Evolutionary conservation across 2,797 vertebrate species (phyloP).

Genomic region (Sebastes nivosus): DNA sequence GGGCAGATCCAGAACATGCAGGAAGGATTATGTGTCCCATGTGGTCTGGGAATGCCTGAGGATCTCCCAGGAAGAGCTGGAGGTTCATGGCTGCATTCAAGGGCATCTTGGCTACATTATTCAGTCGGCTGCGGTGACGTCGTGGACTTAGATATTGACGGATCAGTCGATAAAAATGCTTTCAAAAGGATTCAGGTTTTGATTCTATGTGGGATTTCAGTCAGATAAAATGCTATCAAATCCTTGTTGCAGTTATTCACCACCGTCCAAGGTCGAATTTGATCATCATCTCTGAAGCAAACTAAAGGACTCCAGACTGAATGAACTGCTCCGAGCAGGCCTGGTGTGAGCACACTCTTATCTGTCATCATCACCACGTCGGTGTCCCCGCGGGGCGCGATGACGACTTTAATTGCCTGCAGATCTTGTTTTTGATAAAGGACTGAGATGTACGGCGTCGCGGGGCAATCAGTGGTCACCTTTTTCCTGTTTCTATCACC

Average conservation of each 20-base stretch:
- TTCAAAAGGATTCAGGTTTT: background rate
- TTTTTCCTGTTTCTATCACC: slow-evolving; percentile 25
- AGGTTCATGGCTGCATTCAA: background rate
- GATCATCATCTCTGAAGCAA: background rate
- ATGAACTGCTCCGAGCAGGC: background rate
- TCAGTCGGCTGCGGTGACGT: background rate
- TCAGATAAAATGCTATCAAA: background rate
- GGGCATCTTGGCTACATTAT: background rate
- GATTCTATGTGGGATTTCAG: background rate
- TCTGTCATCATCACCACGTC: slow-evolving; percentile 35
- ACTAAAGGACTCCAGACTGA: slow-evolving; percentile 12
- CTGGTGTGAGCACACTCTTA: slow-evolving; percentile 30
- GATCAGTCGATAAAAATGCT: background rate
- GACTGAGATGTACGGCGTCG: slow-evolving; percentile 16
- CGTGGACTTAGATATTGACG: background rate
- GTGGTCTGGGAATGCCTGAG: background rate
- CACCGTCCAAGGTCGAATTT: slow-evolving; percentile 13
- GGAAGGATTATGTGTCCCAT: background rate
- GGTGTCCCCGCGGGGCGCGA: slow-evolving; percentile 12
- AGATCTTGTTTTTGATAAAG: slow-evolving; percentile 61
- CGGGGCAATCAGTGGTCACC: slow-evolving; percentile 46
- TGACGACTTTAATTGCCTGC: slow-evolving; percentile 50
- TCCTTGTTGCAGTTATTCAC: background rate
- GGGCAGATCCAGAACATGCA: background rate
- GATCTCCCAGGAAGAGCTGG: background rate